These are phyloP conservation scores for Lepus americanus DNA, from an alignment of 2,113 vertebrate genomes.

Conservation along the genomic window DNA sequence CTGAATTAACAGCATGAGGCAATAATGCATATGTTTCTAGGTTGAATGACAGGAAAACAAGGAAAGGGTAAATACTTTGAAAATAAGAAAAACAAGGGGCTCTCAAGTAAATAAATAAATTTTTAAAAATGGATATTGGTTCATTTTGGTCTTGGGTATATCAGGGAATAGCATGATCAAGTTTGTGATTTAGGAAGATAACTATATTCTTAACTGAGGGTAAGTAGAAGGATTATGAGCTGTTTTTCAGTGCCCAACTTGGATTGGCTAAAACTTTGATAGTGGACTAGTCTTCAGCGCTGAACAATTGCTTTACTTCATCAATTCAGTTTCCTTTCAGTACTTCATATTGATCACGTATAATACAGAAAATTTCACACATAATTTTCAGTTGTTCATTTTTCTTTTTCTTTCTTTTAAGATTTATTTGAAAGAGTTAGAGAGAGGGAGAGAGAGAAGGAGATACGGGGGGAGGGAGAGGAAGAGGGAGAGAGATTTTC, in stretches of 20 bases:
- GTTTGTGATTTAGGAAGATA: conserved; percentile 34
- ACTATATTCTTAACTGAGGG: conserved; percentile 23
- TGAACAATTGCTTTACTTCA: background rate
- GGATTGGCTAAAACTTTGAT: background rate
- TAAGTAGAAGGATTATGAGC: background rate
- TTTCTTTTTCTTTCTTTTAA: no score
- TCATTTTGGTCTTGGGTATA: background rate
- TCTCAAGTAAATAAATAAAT: no score
- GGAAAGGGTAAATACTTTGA: background rate
- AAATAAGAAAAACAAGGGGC: conserved; percentile 37
- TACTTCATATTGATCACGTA: background rate
- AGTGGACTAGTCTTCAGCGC: background rate
- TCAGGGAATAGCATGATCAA: background rate
- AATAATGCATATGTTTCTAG: background rate
- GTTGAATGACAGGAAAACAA: background rate
- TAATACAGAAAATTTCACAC: background rate
- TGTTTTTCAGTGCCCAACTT: background rate
- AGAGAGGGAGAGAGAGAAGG: no score
- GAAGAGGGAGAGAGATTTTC: no score
- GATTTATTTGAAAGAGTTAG: no score
- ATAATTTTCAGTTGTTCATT: background rate
- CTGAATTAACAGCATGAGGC: background rate
- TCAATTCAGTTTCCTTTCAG: background rate
- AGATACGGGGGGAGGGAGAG: no score
- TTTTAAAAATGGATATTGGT: background rate